Percentiles rank a stretch among this genome's conserved stretches.
Conservation (phyloP, 2,113 vertebrate genomes). For the Chunga burmeisteri region DNA sequence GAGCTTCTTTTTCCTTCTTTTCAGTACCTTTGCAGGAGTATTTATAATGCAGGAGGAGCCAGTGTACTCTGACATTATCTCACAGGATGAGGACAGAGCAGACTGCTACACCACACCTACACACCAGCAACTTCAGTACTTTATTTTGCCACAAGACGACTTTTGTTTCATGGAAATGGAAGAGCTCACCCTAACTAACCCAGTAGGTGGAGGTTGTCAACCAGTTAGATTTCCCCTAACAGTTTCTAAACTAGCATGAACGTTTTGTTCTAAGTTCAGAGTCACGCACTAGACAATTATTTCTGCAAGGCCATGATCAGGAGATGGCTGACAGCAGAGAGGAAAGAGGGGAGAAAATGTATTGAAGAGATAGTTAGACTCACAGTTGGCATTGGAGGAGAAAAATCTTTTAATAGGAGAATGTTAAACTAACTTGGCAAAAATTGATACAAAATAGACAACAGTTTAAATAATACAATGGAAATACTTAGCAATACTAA, state of each 20-base stretch:
- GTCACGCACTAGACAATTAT: background rate
- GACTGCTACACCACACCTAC: background rate
- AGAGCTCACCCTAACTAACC: background rate
- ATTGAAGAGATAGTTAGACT: background rate
- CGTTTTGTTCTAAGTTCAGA: background rate
- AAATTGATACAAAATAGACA: background rate
- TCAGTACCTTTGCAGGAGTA: background rate
- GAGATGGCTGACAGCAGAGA: background rate
- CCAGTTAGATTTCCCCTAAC: background rate
- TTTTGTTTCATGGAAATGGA: background rate
- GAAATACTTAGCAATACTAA: background rate
- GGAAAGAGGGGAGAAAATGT: accelerated
- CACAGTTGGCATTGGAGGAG: background rate
- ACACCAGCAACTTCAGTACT: background rate
- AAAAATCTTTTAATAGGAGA: background rate
- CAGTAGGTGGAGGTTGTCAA: background rate
- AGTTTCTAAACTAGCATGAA: background rate
- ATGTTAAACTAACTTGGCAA: background rate
- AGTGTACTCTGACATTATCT: background rate
- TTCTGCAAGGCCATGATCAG: background rate
- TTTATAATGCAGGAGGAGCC: background rate
- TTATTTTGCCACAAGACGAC: background rate
- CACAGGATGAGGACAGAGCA: background rate
- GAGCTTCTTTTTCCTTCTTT: background rate
- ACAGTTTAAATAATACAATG: background rate